phyloP scores from a whole-genome alignment of 2,888 invertebrate species.

The Pristionchus mayeri region DNA sequence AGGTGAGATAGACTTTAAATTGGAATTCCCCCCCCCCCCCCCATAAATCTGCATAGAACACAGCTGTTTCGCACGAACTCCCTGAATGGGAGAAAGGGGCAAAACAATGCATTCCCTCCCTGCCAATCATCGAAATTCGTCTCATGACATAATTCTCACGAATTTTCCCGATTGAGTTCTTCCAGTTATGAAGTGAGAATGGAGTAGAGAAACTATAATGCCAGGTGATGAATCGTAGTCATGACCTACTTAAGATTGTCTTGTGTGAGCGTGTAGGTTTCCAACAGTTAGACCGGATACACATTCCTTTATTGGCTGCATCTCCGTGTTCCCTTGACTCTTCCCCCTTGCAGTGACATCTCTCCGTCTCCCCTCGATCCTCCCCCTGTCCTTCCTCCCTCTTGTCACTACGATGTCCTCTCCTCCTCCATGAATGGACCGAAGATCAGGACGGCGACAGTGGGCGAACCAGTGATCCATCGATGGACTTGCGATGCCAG shows the following conservation, averaged over 20 bases:
- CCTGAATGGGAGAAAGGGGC: constrained; percentile 16
- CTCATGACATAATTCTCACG: constrained; percentile 3
- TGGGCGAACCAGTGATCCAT: constrained; percentile 73
- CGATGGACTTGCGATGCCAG: constrained; percentile 73
- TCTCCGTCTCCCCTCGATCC: constrained; percentile 42
- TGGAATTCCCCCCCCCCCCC: too few species aligned
- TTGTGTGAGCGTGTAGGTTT: too few species aligned
- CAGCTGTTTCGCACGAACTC: too few species aligned
- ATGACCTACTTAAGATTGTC: too few species aligned
- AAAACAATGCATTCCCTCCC: background rate
- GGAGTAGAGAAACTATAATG: too few species aligned
- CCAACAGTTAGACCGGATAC: too few species aligned
- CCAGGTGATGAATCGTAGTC: too few species aligned
- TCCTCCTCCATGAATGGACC: constrained; percentile 64
- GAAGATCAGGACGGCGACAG: constrained; percentile 68
- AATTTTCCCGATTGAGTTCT: background rate
- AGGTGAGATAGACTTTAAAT: too few species aligned
- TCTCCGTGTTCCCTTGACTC: too few species aligned
- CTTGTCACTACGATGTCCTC: constrained; percentile 70
- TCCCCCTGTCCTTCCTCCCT: constrained; percentile 55
- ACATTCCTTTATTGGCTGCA: too few species aligned
- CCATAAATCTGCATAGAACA: too few species aligned
- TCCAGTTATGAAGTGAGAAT: background rate
- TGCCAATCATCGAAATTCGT: background rate
- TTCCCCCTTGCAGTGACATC: constrained; percentile 45